phyloP scores from a whole-genome alignment of 1,140 invertebrate species.

The Eumaeus atala region DNA sequence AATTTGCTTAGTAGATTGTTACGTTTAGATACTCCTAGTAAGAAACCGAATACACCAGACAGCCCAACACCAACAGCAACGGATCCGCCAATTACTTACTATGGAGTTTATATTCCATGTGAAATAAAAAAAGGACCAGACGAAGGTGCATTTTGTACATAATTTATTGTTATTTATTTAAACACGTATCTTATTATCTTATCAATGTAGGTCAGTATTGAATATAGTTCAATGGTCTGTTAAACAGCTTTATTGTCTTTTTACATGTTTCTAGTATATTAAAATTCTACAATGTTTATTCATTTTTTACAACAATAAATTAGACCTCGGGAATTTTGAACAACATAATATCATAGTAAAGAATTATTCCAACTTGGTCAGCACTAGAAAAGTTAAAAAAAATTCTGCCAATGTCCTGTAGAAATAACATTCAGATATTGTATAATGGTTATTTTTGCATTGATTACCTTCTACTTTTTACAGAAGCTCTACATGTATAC shows the following conservation, averaged over 20 bases:
- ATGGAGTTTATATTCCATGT: conserved; percentile 71
- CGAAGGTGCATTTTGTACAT: conserved; percentile 54
- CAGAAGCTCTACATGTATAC: conserved; percentile 77
- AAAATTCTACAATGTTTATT: too few species aligned
- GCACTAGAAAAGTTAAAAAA: too few species aligned
- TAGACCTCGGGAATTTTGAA: too few species aligned
- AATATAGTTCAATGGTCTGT: background rate
- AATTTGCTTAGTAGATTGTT: conserved; percentile 55
- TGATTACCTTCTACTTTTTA: conserved; percentile 21
- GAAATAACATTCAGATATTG: too few species aligned
- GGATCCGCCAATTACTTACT: conserved; percentile 55
- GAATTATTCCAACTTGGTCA: too few species aligned
- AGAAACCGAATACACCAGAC: conserved; percentile 37
- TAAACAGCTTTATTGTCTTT: background rate
- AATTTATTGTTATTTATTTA: conserved; percentile 13
- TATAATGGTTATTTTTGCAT: too few species aligned
- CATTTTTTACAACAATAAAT: too few species aligned
- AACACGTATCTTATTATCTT: background rate
- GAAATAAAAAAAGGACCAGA: conserved; percentile 69
- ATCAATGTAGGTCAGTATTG: background rate
- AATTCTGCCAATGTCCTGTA: too few species aligned
- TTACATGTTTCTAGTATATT: background rate
- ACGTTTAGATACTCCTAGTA: conserved; percentile 46
- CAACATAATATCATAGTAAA: too few species aligned
- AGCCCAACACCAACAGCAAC: conserved; percentile 43